Percentiles rank a stretch among this genome's conserved stretches.
Evolutionary conservation across 37 sponge, comb jelly and placozoan genomes (phyloP).

Genomic region (Eunapius fragilis): DNA sequence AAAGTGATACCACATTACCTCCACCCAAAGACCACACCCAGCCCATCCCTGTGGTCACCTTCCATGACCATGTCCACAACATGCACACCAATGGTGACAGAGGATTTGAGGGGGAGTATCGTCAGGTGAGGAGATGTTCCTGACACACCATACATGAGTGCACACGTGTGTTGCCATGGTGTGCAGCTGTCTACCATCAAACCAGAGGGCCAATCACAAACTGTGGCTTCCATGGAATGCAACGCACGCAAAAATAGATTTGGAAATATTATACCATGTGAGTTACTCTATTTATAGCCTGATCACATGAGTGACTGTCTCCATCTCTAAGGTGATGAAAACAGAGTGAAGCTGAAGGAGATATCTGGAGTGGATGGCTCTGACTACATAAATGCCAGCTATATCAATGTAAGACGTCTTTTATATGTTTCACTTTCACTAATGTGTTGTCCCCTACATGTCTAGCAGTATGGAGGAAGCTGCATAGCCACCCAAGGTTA

Average conservation of each 20-base stretch:
- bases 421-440: not conserved
- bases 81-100: slow-evolving; percentile 69
- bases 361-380: slow-evolving; percentile 46
- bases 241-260: slow-evolving; percentile 79
- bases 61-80: slow-evolving; percentile 69
- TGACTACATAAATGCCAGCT: slow-evolving; percentile 71
- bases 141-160: not conserved
- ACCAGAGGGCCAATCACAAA: slow-evolving; percentile 16
- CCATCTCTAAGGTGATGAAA: slow-evolving; percentile 46
- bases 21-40: slow-evolving; percentile 46
- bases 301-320: not conserved
- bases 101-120: slow-evolving; percentile 76
- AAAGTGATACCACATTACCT: not conserved
- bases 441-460: not conserved
- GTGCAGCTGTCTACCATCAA: not conserved
- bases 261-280: slow-evolving; percentile 82
- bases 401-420: slow-evolving; percentile 49
- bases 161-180: not conserved
- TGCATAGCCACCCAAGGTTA: slow-evolving; percentile 87
- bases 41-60: slow-evolving; percentile 43
- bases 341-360: slow-evolving; percentile 41
- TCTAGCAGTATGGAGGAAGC: slow-evolving; percentile 41
- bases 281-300: slow-evolving; percentile 5
- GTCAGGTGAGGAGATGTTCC: slow-evolving; percentile 15
- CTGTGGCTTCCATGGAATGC: slow-evolving; percentile 29